phyloP scores from a whole-genome alignment of 2,888 invertebrate species.

The Vandiemenella viatica region DNA sequence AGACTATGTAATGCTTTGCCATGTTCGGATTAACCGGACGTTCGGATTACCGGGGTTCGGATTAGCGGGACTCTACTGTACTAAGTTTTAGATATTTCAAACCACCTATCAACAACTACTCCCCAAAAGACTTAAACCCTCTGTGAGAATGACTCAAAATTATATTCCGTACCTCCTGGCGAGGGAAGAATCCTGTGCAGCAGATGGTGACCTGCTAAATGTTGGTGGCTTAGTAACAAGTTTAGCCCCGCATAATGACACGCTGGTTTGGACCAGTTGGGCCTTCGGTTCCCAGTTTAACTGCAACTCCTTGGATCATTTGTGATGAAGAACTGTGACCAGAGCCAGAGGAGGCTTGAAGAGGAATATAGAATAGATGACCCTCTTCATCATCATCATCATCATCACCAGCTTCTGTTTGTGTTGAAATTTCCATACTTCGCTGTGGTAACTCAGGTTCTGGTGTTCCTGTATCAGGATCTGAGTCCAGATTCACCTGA shows the following conservation, averaged over 20 bases:
- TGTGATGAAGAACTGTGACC: slow-evolving; percentile 22
- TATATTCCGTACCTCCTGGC: no score
- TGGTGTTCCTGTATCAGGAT: slow-evolving; percentile 18
- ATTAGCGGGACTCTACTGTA: no score
- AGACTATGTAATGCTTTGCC: no score
- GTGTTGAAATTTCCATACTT: slow-evolving; percentile 31
- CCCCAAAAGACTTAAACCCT: no score
- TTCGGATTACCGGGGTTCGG: no score
- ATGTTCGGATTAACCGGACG: no score
- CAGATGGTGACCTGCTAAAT: slow-evolving; percentile 9
- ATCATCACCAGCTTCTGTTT: slow-evolving; percentile 30
- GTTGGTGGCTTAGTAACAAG: slow-evolving; percentile 45
- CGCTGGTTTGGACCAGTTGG: slow-evolving; percentile 44
- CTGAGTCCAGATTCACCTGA: slow-evolving; percentile 35
- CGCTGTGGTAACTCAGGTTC: slow-evolving; percentile 21
- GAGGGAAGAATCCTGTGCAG: neutral
- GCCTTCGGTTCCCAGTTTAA: slow-evolving; percentile 47
- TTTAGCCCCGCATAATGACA: slow-evolving; percentile 44
- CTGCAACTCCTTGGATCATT: slow-evolving; percentile 45
- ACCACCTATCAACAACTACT: no score
- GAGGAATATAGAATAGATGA: slow-evolving; percentile 47
- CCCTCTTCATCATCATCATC: slow-evolving; percentile 35
- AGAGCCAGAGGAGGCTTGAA: slow-evolving; percentile 32
- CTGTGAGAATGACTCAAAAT: no score
- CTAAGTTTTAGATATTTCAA: no score